Evolutionary conservation across 92 coral and sea anemone species (phyloP).

Genomic region (Muricea muricata): DNA sequence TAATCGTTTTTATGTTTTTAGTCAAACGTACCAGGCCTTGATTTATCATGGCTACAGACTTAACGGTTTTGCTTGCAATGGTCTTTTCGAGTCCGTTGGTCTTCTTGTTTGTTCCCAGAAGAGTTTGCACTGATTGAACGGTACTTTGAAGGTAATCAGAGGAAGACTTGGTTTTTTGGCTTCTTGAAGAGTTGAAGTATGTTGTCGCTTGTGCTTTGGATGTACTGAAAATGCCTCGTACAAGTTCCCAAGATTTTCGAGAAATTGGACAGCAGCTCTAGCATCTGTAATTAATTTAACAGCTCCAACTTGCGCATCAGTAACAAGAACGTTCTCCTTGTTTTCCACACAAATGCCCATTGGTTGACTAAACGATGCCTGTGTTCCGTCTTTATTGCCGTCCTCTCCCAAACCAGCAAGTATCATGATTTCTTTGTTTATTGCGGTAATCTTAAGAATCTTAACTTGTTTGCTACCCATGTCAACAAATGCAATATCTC

Average conservation of each 20-base stretch:
- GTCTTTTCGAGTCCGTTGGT: conserved; percentile 49
- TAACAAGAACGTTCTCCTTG: conserved; percentile 57
- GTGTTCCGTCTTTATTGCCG: conserved; percentile 58
- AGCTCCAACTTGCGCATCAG: conserved; percentile 60
- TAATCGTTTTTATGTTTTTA: conserved; percentile 49
- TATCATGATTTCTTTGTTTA: conserved; percentile 49
- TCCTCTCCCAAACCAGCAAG: conserved; percentile 57
- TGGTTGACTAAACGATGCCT: conserved; percentile 67
- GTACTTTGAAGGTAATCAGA: conserved; percentile 58
- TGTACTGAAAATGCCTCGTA: conserved; percentile 56
- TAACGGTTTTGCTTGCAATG: conserved; percentile 44
- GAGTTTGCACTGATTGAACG: neutral
- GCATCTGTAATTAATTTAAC: conserved; percentile 53
- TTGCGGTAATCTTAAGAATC: conserved; percentile 26
- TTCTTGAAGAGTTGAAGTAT: conserved; percentile 45
- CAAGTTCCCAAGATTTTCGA: conserved; percentile 50
- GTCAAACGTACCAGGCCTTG: conserved; percentile 43
- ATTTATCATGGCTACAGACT: conserved; percentile 60
- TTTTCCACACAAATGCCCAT: conserved; percentile 71
- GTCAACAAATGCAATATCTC: conserved; percentile 58
- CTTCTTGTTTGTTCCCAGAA: neutral
- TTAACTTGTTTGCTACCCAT: conserved; percentile 45
- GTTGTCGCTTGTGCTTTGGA: conserved; percentile 59
- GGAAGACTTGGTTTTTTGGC: conserved; percentile 52
- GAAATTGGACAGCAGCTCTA: conserved; percentile 42